A percentile compares a stretch with the other conserved stretches of the same genome.
Evolutionary conservation across 2,113 vertebrate genomes (phyloP).

Genomic region (Passer domesticus): DNA sequence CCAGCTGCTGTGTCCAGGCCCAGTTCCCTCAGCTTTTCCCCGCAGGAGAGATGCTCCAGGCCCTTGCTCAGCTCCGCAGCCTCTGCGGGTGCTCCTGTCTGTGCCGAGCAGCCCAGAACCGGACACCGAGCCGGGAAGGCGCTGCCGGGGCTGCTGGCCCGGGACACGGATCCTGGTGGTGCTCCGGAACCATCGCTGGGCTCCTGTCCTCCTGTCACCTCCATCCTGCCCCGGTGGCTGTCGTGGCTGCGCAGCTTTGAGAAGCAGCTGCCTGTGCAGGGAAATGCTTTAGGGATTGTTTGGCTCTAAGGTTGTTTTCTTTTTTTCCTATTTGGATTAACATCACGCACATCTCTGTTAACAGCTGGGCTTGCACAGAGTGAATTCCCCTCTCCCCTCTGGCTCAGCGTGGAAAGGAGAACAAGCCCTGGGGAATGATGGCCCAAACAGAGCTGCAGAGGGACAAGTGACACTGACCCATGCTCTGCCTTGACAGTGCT

Average conservation of each 20-base stretch:
- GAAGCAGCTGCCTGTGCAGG: neutral
- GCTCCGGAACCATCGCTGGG: neutral
- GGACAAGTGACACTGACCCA: rapidly evolving
- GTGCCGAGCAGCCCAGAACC: rapidly evolving
- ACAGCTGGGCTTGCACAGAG: neutral
- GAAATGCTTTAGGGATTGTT: neutral
- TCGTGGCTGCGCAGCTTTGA: neutral
- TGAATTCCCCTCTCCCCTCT: neutral
- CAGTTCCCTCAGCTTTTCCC: neutral
- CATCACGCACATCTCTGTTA: neutral
- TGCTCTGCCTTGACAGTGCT: neutral
- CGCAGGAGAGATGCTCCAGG: neutral
- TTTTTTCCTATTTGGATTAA: neutral
- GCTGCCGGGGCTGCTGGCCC: neutral
- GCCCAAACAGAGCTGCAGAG: neutral
- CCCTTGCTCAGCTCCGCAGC: rapidly evolving
- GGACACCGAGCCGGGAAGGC: rapidly evolving
- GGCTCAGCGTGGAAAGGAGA: neutral
- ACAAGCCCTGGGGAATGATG: neutral
- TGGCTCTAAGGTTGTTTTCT: neutral
- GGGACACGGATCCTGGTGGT: rapidly evolving
- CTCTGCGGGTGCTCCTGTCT: rapidly evolving
- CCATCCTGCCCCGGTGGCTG: rapidly evolving
- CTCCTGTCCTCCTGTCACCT: rapidly evolving
- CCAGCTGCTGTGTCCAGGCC: too few species aligned